Evolutionary conservation across 2,888 invertebrate species (phyloP), one percentile per base, ranked within the genome.

Genomic region (Lasioglossum zephyrum): DNA sequence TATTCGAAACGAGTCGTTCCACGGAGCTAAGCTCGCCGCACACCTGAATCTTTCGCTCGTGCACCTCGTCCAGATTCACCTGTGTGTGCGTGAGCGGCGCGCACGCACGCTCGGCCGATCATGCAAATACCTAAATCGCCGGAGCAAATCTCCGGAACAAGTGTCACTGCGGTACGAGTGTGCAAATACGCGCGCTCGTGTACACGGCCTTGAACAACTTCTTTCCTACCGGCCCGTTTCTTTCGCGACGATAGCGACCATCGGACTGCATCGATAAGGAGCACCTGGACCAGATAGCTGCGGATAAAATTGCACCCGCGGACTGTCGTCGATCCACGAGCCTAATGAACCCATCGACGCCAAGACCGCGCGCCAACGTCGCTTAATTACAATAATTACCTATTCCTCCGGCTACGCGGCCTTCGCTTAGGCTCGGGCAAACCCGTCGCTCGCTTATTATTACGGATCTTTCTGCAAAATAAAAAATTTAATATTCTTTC

Each of bases 51-150:
- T 18, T 39, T 69, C 39, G 22, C 26, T 57, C 11, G 26, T 16
- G 26, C 60, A 26, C 13, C 26, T 5, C 60, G n/a, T 22, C 0
- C 9, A 26, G 6, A 2, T 16, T 16, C 36, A 31, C 22, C 22
- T 18, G n/a, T 26, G 44, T 31, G 53, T 47, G 47, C 41, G 63
- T 31, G 31, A 31, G 47, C 44, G 4, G 41, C 47, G 26, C 44
- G 77, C n/a, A 47, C 77, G 87, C 84, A 83, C 78, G 79, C 89
- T 86, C 87, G 89, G 82, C 86, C 77, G 90, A 89, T 89, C 91
- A 91, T 91, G 91, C 88, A 89, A 91, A 91, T 90, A 88, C 87
- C 88, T 90, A 92, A 92, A 91, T 90, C 89, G 87, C 85, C 87
- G 86, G 85, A 87, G 87, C 89, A 84, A 91, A 89, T 89, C 86